Conservation (phyloP, 2,888 invertebrate species). For the Poecilus cupreus region DNA sequence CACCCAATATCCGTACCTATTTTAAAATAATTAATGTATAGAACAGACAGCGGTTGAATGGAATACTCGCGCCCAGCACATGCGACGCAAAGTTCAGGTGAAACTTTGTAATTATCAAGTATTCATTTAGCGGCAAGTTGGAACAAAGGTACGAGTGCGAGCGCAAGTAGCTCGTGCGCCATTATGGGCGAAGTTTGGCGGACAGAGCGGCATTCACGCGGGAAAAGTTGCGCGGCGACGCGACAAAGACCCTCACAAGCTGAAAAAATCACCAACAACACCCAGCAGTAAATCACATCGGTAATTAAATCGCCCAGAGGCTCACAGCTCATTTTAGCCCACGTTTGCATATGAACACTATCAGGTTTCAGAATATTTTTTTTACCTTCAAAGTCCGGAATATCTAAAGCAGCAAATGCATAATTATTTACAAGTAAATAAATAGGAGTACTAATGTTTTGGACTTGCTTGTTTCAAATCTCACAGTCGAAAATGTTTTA, state of each 20-base stretch:
- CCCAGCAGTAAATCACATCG: no score
- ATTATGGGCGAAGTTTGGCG: conserved; percentile 31
- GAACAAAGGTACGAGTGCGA: conserved; percentile 48
- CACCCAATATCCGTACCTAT: conserved; percentile 13
- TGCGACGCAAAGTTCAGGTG: conserved; percentile 48
- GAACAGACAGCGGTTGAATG: conserved; percentile 17
- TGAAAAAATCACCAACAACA: neutral
- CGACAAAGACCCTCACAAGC: neutral
- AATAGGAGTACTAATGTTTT: no score
- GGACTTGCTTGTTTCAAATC: no score
- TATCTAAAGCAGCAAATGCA: no score
- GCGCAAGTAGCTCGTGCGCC: neutral
- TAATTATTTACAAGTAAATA: no score
- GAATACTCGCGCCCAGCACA: neutral
- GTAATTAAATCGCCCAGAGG: no score
- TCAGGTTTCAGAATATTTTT: no score
- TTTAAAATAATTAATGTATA: conserved; percentile 35
- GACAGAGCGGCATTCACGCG: neutral
- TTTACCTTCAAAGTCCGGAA: no score
- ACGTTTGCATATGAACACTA: no score
- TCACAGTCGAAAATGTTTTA: no score
- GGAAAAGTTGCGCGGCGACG: neutral
- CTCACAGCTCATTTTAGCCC: no score
- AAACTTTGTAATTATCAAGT: conserved; percentile 57
- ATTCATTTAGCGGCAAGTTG: conserved; percentile 50